Evolutionary conservation across 2,888 invertebrate genomes (phyloP), one percentile per base, ranked within the genome.

Genomic region (Euzophera pinguis): DNA sequence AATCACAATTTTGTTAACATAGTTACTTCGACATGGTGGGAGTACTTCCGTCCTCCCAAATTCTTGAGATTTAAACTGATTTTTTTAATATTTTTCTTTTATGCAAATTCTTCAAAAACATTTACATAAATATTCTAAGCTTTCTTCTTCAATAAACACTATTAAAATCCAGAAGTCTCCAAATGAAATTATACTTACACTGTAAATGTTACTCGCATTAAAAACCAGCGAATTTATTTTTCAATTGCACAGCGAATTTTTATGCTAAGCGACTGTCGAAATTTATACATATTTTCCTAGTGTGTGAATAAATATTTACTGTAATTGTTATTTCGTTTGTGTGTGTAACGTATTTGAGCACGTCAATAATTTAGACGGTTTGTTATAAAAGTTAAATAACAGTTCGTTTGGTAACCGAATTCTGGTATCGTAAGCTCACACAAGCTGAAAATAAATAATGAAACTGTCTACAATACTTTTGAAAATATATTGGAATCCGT

Each of bases 381-480:
- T 22, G 35, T 47, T n/a, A n/a, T n/a, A n/a, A n/a, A n/a, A n/a
- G n/a, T n/a, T n/a, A n/a, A n/a, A n/a, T n/a, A n/a, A n/a, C n/a
- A n/a, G n/a, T n/a, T 22, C 12, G 48, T 48, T 16, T 17, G 34
- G 45, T 45, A 45, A 45, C 45, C 45, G 32, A 45, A 45, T 45
- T 45, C 14, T 16, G 45, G 45, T 32, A 14, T 45, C 29, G 16
- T 45, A 45, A 45, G 32, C 45, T 32, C 29, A 32, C 43, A 45
- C 32, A 45, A 32, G 6, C 45, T 14, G 16, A 34, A 34, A 45
- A 45, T 45, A 45, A 32, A 32, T 45, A 32, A 45, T 45, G 13
- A 32, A 13, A 9, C 10, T 1, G 17, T 22, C 50, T 42, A 13
- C 37, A 35, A 34, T 43, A 43, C 34, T 29, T 47, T 52, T 47